Base-by-base conservation (phyloP, 2,113 vertebrate genomes). In the Mystacornis crossleyi region DNA sequence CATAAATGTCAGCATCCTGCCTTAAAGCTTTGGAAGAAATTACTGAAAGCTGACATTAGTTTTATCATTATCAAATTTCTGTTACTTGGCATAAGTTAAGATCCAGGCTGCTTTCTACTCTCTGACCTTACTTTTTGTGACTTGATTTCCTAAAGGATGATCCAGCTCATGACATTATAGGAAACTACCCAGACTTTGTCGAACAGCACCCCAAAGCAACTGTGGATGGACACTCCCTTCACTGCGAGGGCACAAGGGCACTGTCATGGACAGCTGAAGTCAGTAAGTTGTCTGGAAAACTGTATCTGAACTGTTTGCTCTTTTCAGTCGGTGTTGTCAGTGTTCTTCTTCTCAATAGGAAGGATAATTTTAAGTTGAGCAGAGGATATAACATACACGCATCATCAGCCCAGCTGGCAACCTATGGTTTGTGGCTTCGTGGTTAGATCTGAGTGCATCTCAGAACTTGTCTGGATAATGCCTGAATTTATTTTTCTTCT, bases 11-110 rank as follows among this genome's bases (percentile, higher is more conserved):
- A 81, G 38, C 53, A 50, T 36, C 57, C 29, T 73, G 34, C 54
- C 60, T 84, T 86, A 74, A 87, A 93, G 13, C 21, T 85, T 80
- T 51, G 73, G 50, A 84, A 81, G 45, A 85, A 89, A 82, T 65
- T 61, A 54, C 33, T 65, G 53, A 82, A 93, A 95, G 40, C 5
- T 91, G 50, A 33, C 58, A 61, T 90, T 67, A 69, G 14, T 91
- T 87, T 82, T 94, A 21, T 62, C 26, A 43, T 53, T 73, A 77
- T 70, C 12, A 62, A 78, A 89, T 66, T 79, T 62, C 40, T 89
- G 18, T 72, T 69, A 57, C 42, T 43, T 83, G 38, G 25, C 14
- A 36, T 20, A 86, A 72, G 12, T 36, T 79, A 65, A 93, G 55
- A 83, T 71, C 45, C 40, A 77, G 67, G 42, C 40, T 84, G 33